Evolutionary conservation across 2,113 vertebrate genomes (phyloP), one percentile per base, ranked within the genome.

Genomic region (Xerus inauris): DNA sequence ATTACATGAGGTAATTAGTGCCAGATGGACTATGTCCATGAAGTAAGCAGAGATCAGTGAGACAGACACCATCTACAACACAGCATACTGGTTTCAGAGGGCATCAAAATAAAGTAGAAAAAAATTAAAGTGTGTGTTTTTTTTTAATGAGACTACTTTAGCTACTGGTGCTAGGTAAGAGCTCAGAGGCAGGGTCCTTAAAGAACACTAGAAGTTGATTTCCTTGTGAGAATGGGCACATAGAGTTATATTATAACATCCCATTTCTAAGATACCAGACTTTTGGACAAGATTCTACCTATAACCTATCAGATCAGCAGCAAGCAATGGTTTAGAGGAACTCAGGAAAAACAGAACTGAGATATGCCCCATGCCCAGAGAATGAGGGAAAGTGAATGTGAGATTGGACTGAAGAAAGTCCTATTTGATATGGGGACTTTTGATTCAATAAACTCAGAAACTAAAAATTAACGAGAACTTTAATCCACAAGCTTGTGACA

Each of bases 381-480:
- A 81, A 30, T 4, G 20, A 84, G 22, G 5, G 45, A n/a, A 51
- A 35, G 32, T 40, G 51, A 42, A 22, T 47, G 19, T 64, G 89
- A 91, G 67, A 38, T 1, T 24, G 26, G 32, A 62, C 59, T 28
- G 26, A 94, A 51, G 76, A 64, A 24, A 8, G 42, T 2, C 59
- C 30, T 49, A 54, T 82, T 40, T 59, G 45, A 71, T 38, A 19
- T 57, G 22, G 51, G 62, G 4, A 0, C n/a, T 91, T 91, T 38
- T 75, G 40, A 81, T 30, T 16, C 64, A 64, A 42, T n/a, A 57
- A 89, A 87, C 47, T 95, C 54, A 87, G 76, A 71, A 76, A 65
- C 28, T 89, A 90, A 82, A 59, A 71, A 30, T 62, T 67, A 72
- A 79, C 57, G n/a, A 51, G 26, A 79, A 93, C 19, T 93, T 87